Evolutionary conservation across 1,140 invertebrate genomes (phyloP).

Genomic region (Drosophila jambulina): DNA sequence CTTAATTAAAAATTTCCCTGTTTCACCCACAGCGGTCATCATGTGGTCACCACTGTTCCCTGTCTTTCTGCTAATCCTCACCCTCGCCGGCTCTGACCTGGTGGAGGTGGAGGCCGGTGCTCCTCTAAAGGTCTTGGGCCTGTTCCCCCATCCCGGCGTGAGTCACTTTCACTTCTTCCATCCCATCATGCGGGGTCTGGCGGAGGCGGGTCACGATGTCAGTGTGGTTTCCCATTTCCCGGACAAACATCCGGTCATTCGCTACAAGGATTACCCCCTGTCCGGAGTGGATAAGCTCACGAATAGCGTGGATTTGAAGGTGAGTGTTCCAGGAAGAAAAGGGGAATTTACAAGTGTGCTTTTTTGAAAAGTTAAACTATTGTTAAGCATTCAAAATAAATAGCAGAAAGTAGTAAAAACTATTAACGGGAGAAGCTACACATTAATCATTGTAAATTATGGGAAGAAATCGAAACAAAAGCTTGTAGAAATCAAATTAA

Average conservation of each 20-base stretch:
- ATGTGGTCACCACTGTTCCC: conserved; percentile 35
- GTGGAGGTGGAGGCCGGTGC: conserved; percentile 82
- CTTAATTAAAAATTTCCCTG: background rate
- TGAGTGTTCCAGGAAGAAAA: conserved; percentile 21
- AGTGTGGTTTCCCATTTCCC: conserved; percentile 90
- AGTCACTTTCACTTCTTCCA: conserved; percentile 91
- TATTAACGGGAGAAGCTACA: background rate
- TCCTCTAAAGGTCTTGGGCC: conserved; percentile 87
- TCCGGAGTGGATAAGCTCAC: conserved; percentile 72
- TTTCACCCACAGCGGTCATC: background rate
- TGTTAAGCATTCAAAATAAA: background rate
- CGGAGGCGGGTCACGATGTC: conserved; percentile 88
- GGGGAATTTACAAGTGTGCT: background rate
- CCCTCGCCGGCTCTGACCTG: conserved; percentile 5
- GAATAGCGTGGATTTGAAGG: conserved; percentile 76
- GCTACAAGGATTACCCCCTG: conserved; percentile 87
- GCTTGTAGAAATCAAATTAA: background rate
- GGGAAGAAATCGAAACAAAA: background rate
- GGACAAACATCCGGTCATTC: conserved; percentile 85
- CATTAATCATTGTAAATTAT: conserved; percentile 8
- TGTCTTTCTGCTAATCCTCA: conserved; percentile 26
- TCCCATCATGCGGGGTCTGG: conserved; percentile 88
- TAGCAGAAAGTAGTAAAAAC: background rate
- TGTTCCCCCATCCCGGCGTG: conserved; percentile 89
- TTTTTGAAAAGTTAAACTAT: background rate